phyloP scores from a whole-genome alignment of 2,113 vertebrate species.

The Microcebus ravelobensis region DNA sequence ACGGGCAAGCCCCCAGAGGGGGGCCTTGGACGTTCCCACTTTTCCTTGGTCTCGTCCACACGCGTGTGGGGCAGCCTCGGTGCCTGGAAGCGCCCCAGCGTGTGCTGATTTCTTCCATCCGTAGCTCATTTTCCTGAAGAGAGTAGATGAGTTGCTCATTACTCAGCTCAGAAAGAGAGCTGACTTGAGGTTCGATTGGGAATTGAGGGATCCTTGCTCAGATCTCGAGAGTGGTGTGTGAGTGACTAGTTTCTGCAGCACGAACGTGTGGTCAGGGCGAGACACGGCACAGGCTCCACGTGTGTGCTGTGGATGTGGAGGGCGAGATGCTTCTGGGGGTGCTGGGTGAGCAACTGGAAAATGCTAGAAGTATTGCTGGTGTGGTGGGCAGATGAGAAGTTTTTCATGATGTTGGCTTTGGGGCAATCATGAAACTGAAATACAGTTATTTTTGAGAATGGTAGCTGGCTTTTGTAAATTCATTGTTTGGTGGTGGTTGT shows the following conservation, averaged over 20 bases:
- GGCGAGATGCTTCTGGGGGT: not conserved
- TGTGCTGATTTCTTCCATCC: not conserved
- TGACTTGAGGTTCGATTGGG: not conserved
- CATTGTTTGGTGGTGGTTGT: not conserved
- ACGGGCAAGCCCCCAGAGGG: too few species aligned
- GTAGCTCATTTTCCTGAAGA: not conserved
- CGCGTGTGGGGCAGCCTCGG: too few species aligned
- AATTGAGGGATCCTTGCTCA: not conserved
- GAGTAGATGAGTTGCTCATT: accelerated
- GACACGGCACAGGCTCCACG: too few species aligned
- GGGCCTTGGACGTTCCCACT: not conserved
- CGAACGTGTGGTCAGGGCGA: not conserved
- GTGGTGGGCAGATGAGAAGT: too few species aligned
- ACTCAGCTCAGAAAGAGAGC: not conserved
- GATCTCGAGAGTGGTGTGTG: not conserved
- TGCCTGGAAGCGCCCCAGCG: not conserved
- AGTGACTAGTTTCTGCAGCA: accelerated
- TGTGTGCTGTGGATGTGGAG: accelerated
- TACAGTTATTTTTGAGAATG: not conserved
- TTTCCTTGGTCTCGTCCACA: too few species aligned
- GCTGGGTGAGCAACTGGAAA: not conserved
- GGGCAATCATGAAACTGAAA: not conserved
- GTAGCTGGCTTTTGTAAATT: not conserved
- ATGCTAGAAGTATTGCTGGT: not conserved
- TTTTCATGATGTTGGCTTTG: not conserved